Evolutionary conservation across 2,113 vertebrate genomes (phyloP).

Genomic region (Otus sunia): DNA sequence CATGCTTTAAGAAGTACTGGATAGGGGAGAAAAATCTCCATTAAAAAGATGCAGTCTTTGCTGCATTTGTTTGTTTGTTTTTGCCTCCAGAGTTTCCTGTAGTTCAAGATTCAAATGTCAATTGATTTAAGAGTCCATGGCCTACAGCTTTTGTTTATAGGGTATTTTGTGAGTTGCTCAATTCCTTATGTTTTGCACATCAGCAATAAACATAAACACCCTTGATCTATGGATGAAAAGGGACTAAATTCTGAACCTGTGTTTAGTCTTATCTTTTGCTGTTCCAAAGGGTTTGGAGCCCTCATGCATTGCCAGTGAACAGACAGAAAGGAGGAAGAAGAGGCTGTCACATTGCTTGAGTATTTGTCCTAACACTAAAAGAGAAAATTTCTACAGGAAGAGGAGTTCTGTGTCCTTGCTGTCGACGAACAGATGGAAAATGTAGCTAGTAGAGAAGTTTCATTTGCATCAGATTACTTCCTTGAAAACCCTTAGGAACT

Average conservation of each 20-base stretch:
- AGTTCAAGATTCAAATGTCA: not conserved
- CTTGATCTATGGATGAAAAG: not conserved
- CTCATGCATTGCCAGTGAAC: not conserved
- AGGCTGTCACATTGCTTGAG: rapidly evolving
- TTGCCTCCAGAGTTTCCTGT: not conserved
- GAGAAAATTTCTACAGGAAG: not conserved
- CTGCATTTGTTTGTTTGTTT: not conserved
- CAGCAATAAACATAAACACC: not conserved
- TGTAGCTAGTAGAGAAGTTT: not conserved
- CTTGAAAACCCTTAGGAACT: not conserved
- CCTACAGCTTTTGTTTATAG: not conserved
- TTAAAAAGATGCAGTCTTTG: not conserved
- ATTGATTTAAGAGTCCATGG: not conserved
- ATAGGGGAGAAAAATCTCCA: not conserved
- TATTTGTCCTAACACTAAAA: not conserved
- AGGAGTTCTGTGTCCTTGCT: not conserved
- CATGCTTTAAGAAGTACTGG: not conserved
- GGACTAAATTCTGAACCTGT: not conserved
- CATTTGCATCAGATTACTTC: not conserved
- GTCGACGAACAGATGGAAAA: not conserved
- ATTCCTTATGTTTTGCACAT: not conserved
- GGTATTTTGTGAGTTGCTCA: not conserved
- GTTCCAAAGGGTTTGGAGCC: not conserved
- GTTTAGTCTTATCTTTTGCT: not conserved
- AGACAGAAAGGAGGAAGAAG: not conserved